Evolutionary conservation across 2,888 invertebrate genomes (phyloP).

Genomic region (Gymnosoma rotundatum): DNA sequence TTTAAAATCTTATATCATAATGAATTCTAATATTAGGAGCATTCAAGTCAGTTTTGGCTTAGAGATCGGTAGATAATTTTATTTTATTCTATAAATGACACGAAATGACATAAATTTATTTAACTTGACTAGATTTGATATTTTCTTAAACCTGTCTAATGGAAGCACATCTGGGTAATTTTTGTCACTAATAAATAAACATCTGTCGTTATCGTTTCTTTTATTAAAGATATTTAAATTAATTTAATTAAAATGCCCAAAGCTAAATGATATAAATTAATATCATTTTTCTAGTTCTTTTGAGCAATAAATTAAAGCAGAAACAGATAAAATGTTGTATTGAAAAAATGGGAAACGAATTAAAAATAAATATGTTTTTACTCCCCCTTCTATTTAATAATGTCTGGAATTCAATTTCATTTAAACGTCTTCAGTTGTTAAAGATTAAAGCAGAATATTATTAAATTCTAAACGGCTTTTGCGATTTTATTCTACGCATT

Average conservation of each 20-base stretch:
- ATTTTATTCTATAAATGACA: too few relatives aligned
- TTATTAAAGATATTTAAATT: constrained; percentile 15
- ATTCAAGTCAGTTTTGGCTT: too few relatives aligned
- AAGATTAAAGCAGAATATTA: constrained; percentile 57
- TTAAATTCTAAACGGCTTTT: constrained; percentile 38
- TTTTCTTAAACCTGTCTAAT: background rate
- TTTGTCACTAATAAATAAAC: constrained; percentile 14
- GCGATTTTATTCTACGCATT: constrained; percentile 53
- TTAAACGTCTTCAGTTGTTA: constrained; percentile 38
- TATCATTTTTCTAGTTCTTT: too few relatives aligned
- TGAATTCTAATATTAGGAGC: too few relatives aligned
- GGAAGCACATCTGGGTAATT: background rate
- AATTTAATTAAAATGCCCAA: constrained; percentile 55
- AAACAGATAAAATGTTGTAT: constrained; percentile 9
- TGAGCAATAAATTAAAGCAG: background rate
- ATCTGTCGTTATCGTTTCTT: constrained; percentile 30
- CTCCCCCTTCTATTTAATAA: background rate
- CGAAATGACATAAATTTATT: too few relatives aligned
- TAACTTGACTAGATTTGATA: too few relatives aligned
- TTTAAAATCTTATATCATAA: too few relatives aligned
- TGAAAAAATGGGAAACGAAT: constrained; percentile 24
- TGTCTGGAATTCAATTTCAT: constrained; percentile 12
- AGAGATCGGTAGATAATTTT: too few relatives aligned
- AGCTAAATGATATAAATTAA: constrained; percentile 36
- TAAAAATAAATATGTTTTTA: constrained; percentile 34